A percentile compares a stretch with the other conserved stretches of the same genome.
Conservation (phyloP, 64 coral and sea anemone genomes). For the Actinia tenebrosa region DNA sequence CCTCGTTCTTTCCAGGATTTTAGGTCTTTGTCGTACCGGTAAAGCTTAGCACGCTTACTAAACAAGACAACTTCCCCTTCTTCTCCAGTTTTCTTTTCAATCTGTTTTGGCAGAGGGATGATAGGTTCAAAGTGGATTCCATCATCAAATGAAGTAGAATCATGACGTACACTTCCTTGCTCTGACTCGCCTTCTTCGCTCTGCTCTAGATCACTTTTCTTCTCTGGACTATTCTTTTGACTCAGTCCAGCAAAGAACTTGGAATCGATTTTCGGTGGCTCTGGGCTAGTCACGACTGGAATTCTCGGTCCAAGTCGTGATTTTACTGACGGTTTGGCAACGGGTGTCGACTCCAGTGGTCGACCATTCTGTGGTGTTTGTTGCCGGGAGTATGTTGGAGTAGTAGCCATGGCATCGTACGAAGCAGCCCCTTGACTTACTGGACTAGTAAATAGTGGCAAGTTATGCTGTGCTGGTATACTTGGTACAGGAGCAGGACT, state of each 20-base stretch:
- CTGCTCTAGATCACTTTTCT: not conserved
- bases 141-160: conserved; percentile 68
- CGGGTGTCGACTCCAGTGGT: conserved; percentile 1
- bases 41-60: conserved; percentile 81
- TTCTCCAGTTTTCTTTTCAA: conserved; percentile 85
- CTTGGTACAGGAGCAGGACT: not conserved
- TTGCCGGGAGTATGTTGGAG: not conserved
- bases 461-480: not conserved
- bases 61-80: conserved; percentile 83
- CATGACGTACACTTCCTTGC: conserved; percentile 28
- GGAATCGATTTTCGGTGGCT: conserved; percentile 62
- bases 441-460: not conserved
- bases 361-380: not conserved
- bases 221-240: conserved; percentile 81
- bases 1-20: conserved; percentile 93
- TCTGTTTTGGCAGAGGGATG: conserved; percentile 67
- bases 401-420: not conserved
- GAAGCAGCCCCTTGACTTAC: not conserved
- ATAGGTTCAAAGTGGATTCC: conserved; percentile 95
- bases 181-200: conserved; percentile 5
- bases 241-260: conserved; percentile 90
- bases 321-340: conserved; percentile 14
- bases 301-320: conserved; percentile 17
- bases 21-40: conserved; percentile 70
- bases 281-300: not conserved